A percentile compares a stretch with the other conserved stretches of the same genome.
These are phyloP conservation scores for Aporophyla lueneburgensis DNA, from an alignment of 2,888 invertebrate species.

Conservation along the genomic window DNA sequence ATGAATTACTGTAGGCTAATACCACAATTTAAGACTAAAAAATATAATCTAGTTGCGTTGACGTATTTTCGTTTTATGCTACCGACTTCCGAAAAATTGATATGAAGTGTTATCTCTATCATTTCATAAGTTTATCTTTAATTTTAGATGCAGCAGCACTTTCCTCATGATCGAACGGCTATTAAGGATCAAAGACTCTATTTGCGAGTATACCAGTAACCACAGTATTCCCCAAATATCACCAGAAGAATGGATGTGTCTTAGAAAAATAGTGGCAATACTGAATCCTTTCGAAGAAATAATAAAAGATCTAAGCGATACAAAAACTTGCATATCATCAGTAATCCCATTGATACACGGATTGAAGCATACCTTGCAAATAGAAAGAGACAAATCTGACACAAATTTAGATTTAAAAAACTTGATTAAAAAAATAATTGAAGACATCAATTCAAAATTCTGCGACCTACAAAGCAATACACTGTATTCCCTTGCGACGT, in stretches of 20 bases:
- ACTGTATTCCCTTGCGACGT: constrained; percentile 23
- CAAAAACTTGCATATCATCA: constrained; percentile 29
- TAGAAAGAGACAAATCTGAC: constrained; percentile 8
- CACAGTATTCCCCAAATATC: constrained; percentile 27
- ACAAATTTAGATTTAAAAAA: not conserved
- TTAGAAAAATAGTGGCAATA: constrained; percentile 14
- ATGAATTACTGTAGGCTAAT: too few species aligned
- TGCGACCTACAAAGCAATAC: constrained; percentile 24
- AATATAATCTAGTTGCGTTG: too few species aligned
- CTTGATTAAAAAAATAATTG: constrained; percentile 6
- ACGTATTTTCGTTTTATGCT: too few species aligned
- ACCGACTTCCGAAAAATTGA: too few species aligned
- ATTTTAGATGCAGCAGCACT: constrained; percentile 33
- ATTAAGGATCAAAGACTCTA: constrained; percentile 26
- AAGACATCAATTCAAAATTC: constrained; percentile 31
- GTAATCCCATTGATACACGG: constrained; percentile 28
- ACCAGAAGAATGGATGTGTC: constrained; percentile 10
- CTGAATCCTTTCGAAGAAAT: constrained; percentile 39
- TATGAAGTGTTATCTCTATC: not conserved
- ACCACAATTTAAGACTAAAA: too few species aligned
- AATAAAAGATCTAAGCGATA: not conserved
- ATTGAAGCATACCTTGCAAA: constrained; percentile 22
- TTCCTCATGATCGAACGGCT: constrained; percentile 25
- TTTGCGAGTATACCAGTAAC: constrained; percentile 6
- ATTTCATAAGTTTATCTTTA: not conserved